Evolutionary conservation across 2,888 invertebrate species (phyloP).

Genomic region (Acanthosepion esculentum): DNA sequence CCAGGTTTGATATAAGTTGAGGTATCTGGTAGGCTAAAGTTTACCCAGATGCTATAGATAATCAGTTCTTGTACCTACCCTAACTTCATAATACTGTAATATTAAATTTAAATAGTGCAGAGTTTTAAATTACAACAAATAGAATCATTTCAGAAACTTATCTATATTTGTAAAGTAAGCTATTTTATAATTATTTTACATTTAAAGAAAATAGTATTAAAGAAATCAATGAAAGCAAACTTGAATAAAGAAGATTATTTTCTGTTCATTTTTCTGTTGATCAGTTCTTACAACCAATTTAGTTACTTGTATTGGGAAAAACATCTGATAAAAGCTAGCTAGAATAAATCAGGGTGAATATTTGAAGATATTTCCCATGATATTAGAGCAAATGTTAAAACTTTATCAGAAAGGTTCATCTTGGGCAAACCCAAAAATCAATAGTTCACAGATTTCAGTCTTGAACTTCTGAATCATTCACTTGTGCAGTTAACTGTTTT

Average conservation of each 20-base stretch:
- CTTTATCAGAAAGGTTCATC: conserved; percentile 33
- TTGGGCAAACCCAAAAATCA: conserved; percentile 5
- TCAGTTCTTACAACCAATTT: neutral
- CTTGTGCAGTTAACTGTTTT: neutral
- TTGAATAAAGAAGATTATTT: conserved; percentile 14
- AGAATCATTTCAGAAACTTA: neutral
- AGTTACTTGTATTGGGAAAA: neutral
- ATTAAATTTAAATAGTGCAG: too few relatives aligned
- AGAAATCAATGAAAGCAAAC: neutral
- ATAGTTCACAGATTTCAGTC: neutral
- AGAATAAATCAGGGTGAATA: neutral
- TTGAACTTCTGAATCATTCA: conserved; percentile 33
- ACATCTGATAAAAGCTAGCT: neutral
- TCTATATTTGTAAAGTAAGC: neutral
- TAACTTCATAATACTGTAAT: too few relatives aligned
- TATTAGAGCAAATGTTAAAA: neutral
- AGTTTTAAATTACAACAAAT: too few relatives aligned
- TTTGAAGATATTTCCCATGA: neutral
- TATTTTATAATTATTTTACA: neutral
- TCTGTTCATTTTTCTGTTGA: neutral
- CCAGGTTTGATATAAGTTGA: too few relatives aligned
- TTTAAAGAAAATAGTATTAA: neutral
- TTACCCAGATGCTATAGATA: too few relatives aligned
- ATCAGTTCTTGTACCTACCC: too few relatives aligned
- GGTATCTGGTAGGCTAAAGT: too few relatives aligned